Evolutionary conservation across 2,888 invertebrate species (phyloP), one percentile per base, ranked within the genome.

Genomic region (Xanthia icteritia): DNA sequence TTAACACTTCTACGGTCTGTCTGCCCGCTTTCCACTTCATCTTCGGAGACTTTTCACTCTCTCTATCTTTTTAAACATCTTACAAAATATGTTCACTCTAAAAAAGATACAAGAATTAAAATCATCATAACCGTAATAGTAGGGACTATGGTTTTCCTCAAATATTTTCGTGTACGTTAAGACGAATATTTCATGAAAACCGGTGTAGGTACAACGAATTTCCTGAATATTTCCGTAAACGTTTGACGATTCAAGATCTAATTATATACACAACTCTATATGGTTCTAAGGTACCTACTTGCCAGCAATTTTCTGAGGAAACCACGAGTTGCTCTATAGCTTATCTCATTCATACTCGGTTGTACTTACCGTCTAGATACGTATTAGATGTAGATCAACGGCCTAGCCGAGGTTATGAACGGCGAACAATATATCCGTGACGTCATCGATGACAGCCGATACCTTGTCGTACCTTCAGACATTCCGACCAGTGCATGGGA

Each of bases 301-400:
- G 27, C 11, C 23, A 60, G 5, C 17, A 39, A 39, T 42, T 48
- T 39, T 27, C 20, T 8, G 17, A 51, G n/a, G 5, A 23, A 60
- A 51, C 31, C 36, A 27, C 45, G 17, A 20, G 27, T 9, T 23
- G 31, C 5, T 56, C 2, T 15, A 63, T 36, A 64, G 63, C 48
- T 77, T 78, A 42, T 58, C 74, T 72, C 15, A 86, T 84, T 73
- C 48, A 75, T 83, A 84, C 84, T n/a, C 79, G 76, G 69, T 76
- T 48, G 81, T 79, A 84, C 79, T 73, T 77, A 79, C 84, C 81
- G 88, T 85, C 89, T 87, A 87, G 89, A 84, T 88, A 89, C 87
- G 88, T 90, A 89, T 89, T 90, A 90, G 89, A 92, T 91, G 89
- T 91, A 91, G 91, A 92, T 91, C 91, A 92, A 90, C 88, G 91